Base-by-base conservation (phyloP, 2,113 vertebrate genomes). In the Lagopus muta region DNA sequence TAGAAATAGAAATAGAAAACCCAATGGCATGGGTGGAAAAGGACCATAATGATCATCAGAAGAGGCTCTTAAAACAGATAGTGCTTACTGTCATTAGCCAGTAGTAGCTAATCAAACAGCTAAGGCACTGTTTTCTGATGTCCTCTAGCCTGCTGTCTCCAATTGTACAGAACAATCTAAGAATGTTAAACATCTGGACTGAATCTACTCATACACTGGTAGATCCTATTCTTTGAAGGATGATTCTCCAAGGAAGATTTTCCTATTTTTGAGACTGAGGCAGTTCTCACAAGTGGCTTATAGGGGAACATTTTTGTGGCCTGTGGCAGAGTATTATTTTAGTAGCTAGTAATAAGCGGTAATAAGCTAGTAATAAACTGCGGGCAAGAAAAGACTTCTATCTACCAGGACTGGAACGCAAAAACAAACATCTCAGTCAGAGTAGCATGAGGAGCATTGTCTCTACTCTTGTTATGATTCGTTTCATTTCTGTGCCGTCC, bases 241-340 rank as follows among this genome's bases (percentile, higher is more conserved):
- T 60, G 6, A 28, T 36, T 67, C 80, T 91, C 72, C 38, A 34
- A 89, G 43, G n/a, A 93, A 92, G 67, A 64, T 10, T 24, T 80
- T 81, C 67, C 61, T 89, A 60, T 78, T 90, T 94, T 95, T 78
- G 94, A 86, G 80, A 54, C 73, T 83, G 79, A 86, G 30, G 14
- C 8, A 1, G 12, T 58, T 94, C 69, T 95, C 90, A 95, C 48
- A 91, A 95, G 93, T 89, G 90, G 61, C 57, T 95, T 90, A 52
- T 34, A 71, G 30, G 13, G 30, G 25, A 93, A 92, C 57, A 80
- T 97, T 93, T 94, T 88, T 93, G 88, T 95, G 96, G 82, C 48
- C 45, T 92, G 86, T 79, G 78, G 86, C 67, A 90, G 60, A 19
- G 76, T 79, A 66, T 96, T 96, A 78, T 96, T 95, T 93, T 94